These are phyloP conservation scores for Drosophila bocqueti DNA, from an alignment of 1,140 invertebrate genomes.

Conservation along the genomic window DNA sequence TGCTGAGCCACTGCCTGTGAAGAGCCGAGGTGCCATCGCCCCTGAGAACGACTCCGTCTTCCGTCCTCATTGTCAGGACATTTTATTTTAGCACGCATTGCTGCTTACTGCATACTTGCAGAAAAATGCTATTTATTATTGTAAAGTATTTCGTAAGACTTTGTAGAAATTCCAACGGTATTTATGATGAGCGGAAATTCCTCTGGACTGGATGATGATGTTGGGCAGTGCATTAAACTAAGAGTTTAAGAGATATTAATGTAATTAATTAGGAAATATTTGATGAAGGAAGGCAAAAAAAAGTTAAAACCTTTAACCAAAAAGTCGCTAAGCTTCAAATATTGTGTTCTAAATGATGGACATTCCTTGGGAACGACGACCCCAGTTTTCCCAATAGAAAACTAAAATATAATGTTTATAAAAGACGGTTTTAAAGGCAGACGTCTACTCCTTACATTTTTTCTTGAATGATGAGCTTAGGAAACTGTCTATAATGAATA, in stretches of 20 bases:
- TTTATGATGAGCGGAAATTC: slow-evolving; percentile 40
- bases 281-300: too few species aligned
- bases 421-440: too few species aligned
- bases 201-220: background rate
- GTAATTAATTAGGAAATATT: background rate
- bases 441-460: too few species aligned
- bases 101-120: slow-evolving; percentile 57
- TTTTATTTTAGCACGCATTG: slow-evolving; percentile 73
- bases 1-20: slow-evolving; percentile 27
- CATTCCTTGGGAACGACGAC: too few species aligned
- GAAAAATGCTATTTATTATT: slow-evolving; percentile 66
- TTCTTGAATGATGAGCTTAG: too few species aligned
- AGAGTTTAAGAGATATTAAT: background rate
- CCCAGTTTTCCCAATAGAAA: too few species aligned
- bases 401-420: too few species aligned
- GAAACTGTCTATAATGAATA: background rate
- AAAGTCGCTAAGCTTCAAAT: too few species aligned
- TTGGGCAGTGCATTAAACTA: background rate
- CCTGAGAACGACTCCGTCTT: slow-evolving; percentile 12
- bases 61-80: slow-evolving; percentile 51
- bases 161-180: slow-evolving; percentile 30
- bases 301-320: too few species aligned
- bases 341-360: too few species aligned
- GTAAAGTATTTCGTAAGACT: slow-evolving; percentile 51
- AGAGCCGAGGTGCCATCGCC: slow-evolving; percentile 12